Base-by-base conservation (phyloP, 2,797 vertebrate species). In the Dicrostonyx torquatus region DNA sequence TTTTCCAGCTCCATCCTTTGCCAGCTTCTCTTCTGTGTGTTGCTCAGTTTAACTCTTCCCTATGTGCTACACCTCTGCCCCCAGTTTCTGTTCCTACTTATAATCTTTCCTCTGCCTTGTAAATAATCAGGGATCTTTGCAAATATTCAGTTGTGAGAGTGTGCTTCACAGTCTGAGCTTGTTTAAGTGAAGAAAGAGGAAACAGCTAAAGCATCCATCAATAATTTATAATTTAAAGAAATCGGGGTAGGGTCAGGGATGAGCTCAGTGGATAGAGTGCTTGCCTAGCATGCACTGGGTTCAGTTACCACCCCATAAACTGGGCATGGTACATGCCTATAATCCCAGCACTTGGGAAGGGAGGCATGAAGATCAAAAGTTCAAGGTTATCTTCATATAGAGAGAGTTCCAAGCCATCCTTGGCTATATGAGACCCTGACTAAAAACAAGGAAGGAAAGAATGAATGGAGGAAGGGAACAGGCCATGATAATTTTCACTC, bases 181-280 rank as follows among this genome's bases (percentile, higher is more conserved):
- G 40, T 80, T 72, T 75, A 40, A 34, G 34, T 72, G 64, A 91
- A 89, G 83, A 40, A 77, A 26, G 22, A 31, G 70, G 48, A 82
- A 93, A 73, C 5, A 91, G 9, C 50, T 18, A 92, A 53, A 90
- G 31, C 60, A 43, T 66, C 53, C 58, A 82, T 92, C 40, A 10
- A 31, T 83, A 84, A 90, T 86, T 48, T 68, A 22, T 90, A 87
- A 87, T 64, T 94, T 94, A 58, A 66, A 90, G 55, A 85, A 75
- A 82, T 94, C 34, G 13, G 43, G 3, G 83, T 77, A 50, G 29
- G 37, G 15, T 8, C 29, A 48, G 7, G 76, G 45, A n/a, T 78
- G 76, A 34, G 18, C 48, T 53, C 31, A 53, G 48, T 53, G 20
- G 2, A 20, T 18, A 78, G 76, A 50, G 45, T 34, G 15, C 31